Evolutionary conservation across 1,140 invertebrate species (phyloP), one percentile per base, ranked within the genome.

Genomic region (Monomorium pharaonis): DNA sequence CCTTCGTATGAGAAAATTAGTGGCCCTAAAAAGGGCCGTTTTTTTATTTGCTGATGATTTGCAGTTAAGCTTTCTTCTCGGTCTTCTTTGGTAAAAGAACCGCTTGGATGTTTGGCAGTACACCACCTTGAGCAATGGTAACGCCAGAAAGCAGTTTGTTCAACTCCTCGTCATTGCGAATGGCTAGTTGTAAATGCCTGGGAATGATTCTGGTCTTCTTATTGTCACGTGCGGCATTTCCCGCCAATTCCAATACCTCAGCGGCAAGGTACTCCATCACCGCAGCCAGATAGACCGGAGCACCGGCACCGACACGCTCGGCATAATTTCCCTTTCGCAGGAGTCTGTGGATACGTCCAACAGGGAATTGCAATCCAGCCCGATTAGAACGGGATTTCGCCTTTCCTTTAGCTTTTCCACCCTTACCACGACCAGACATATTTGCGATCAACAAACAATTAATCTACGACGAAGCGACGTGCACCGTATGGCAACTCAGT

Each of bases 121-220:
- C 98, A 87, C 98, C 98, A 86, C 97, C 98, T 92, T 98, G 96
- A 14, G 98, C 97, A 88, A 98, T 98, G 3, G 97, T 98, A 0
- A 98, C 98, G 69, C 97, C 97, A 60, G 96, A 96, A 18, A 98
- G 93, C 69, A 98, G 95, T 93, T 96, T 97, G 92, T 97, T 97
- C 86, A 98, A 94, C 92, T 98, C 98, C 88, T 98, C 98, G 94
- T 99, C 98, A 94, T 98, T 98, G 51, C 97, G 96, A 24, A 98
- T 97, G 9, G 98, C 98, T 65, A 98, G 93, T 85, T 98, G 96
- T 2, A 98, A 95, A 93, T 99, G 98, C 67, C 98, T 95, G 0
- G 98, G 98, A 74, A 97, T 97, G 54, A 98, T 97, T 76, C 98
- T 95, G 3, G 96, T 95, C 91, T 96, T 95, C 30, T 96, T 96